Conservation (phyloP, 2,888 invertebrate species). For the Endomychus coccineus region DNA sequence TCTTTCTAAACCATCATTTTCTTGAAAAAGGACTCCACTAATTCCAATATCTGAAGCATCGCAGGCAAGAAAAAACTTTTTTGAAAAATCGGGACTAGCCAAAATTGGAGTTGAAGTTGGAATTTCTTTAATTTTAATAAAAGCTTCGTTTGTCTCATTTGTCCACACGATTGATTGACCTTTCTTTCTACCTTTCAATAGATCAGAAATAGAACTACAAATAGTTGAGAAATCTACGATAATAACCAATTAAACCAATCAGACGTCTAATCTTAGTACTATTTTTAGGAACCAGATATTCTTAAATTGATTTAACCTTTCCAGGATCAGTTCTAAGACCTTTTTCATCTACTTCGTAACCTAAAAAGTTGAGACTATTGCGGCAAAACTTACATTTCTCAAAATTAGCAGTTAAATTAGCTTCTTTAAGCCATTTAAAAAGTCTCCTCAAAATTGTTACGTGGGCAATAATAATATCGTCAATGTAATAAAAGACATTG, state of each 20-base stretch:
- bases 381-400: constrained; percentile 8
- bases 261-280: constrained; percentile 7
- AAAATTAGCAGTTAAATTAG: constrained; percentile 3
- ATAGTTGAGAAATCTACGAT: constrained; percentile 5
- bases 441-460: not conserved
- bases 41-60: constrained; percentile 22
- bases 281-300: constrained; percentile 9
- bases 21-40: constrained; percentile 20
- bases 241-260: constrained; percentile 9
- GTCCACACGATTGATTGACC: constrained; percentile 20
- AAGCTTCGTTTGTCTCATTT: constrained; percentile 16
- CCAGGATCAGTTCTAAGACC: constrained; percentile 8
- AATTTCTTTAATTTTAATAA: constrained; percentile 10
- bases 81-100: constrained; percentile 18
- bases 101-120: constrained; percentile 14
- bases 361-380: constrained; percentile 2
- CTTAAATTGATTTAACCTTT: constrained; percentile 4
- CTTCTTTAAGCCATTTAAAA: not conserved
- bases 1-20: constrained; percentile 16
- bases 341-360: constrained; percentile 4
- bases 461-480: constrained; percentile 9
- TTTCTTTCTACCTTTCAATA: constrained; percentile 16
- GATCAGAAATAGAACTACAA: constrained; percentile 13
- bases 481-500: constrained; percentile 8
- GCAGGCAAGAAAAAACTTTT: constrained; percentile 16